phyloP scores from a whole-genome alignment of 2,113 vertebrate species.

The Pogonocichla stellata region DNA sequence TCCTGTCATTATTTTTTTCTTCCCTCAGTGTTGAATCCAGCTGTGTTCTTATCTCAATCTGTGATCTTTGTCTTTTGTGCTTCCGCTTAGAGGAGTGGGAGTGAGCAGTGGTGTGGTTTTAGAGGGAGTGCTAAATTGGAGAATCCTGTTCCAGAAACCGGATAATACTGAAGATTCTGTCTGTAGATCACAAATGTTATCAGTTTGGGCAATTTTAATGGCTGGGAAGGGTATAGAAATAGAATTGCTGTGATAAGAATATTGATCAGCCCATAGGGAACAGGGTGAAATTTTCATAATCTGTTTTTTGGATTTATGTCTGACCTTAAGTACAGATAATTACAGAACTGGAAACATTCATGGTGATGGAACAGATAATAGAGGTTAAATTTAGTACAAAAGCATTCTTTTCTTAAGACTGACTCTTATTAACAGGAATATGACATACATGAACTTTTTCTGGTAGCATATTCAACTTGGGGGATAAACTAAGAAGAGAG shows the following conservation, averaged over 20 bases:
- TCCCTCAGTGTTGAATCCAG: not conserved
- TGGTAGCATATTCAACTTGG: not conserved
- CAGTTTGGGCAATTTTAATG: not conserved
- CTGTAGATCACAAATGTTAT: not conserved
- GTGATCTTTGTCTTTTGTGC: not conserved
- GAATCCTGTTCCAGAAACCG: not conserved
- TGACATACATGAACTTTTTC: not conserved
- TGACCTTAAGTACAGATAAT: not conserved
- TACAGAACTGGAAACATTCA: not conserved
- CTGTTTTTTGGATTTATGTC: not conserved
- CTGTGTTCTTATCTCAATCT: not conserved
- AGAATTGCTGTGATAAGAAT: not conserved
- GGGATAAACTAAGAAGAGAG: not conserved
- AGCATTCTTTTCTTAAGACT: not conserved
- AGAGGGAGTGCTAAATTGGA: accelerated
- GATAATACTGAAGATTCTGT: not conserved
- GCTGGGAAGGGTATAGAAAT: not conserved
- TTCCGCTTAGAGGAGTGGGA: not conserved
- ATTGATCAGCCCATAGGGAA: not conserved
- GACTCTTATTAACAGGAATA: not conserved
- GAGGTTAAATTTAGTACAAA: not conserved
- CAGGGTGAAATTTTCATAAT: not conserved
- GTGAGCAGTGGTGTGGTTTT: accelerated
- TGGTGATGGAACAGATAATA: not conserved
- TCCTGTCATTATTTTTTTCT: not conserved